Base-by-base conservation (phyloP, 2,888 invertebrate species). In the Teleogryllus oceanicus region DNA sequence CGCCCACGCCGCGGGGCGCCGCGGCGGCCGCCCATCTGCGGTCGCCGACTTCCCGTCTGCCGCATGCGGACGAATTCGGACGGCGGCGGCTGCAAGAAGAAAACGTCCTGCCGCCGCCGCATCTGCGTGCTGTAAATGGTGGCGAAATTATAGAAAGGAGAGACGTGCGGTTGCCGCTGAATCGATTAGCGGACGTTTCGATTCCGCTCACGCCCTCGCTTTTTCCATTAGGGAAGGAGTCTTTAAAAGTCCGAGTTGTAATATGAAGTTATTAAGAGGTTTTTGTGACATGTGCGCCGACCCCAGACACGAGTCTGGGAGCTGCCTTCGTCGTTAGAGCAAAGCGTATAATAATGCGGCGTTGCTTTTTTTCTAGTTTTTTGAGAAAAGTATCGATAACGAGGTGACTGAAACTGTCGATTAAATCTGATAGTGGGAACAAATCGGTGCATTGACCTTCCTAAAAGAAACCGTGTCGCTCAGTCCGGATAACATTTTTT, bases 121-220 rank as follows among this genome's bases (percentile, higher is more conserved):
- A 37, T 37, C 37, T 37, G 62, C 62, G 16, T 18, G 62, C 62
- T 62, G 62, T 62, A 62, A 62, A 62, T 62, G 62, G 62, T 62
- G 62, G 13, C 16, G 62, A 62, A 62, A 62, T 62, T 62, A 62
- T 62, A 62, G 62, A 62, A 62, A 62, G 62, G n/a, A n/a, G n/a
- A 62, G 62, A 62, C 62, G n/a, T 62, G 62, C 62, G 62, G 62
- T 62, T 12, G 62, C 62, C 62, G 62, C 62, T n/a, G 62, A 62
- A 62, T 62, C 62, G 62, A 62, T 62, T 62, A 62, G n/a, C 1
- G 62, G 62, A 62, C 13, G 13, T 62, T 62, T 62, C 62, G 62
- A 62, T 62, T 62, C 62, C 62, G n/a, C 13, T n/a, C 62, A 62
- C 62, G 62, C n/a, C 16, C n/a, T 62, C 62, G 16, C n/a, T n/a